Evolutionary conservation across 2,113 vertebrate species (phyloP).

Genomic region (Kryptolebias marmoratus): DNA sequence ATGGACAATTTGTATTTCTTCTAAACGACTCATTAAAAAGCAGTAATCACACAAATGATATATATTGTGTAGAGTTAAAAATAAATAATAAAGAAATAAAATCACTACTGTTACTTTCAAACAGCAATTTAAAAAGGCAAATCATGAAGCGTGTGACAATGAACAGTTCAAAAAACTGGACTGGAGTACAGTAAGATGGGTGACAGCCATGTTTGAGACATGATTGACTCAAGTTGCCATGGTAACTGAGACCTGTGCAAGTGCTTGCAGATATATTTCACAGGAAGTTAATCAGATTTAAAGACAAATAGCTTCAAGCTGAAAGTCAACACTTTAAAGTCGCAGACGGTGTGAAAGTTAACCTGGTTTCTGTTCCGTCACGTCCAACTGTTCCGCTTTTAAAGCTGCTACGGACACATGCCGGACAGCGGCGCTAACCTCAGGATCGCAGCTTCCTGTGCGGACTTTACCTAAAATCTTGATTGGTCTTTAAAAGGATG

Average conservation of each 20-base stretch:
- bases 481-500: slow-evolving; percentile 40
- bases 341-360: not conserved
- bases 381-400: not conserved
- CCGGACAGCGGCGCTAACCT: not conserved
- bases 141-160: too few relatives aligned
- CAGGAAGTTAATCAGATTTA: not conserved
- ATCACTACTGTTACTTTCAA: too few relatives aligned
- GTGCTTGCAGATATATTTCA: not conserved
- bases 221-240: not conserved
- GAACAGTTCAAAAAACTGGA: too few relatives aligned
- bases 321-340: not conserved
- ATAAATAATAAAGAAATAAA: too few relatives aligned
- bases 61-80: too few relatives aligned
- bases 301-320: not conserved
- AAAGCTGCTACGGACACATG: not conserved
- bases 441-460: not conserved
- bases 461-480: slow-evolving; percentile 23
- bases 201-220: not conserved
- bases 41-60: too few relatives aligned
- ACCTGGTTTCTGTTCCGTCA: too few relatives aligned
- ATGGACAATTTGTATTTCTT: too few relatives aligned
- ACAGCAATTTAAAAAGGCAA: too few relatives aligned
- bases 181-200: not conserved
- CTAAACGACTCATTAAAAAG: too few relatives aligned
- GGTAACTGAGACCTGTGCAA: not conserved